A percentile compares a stretch with the other conserved stretches of the same genome.
Evolutionary conservation across 2,113 vertebrate species (phyloP).

Genomic region (Myiagra hebetior): DNA sequence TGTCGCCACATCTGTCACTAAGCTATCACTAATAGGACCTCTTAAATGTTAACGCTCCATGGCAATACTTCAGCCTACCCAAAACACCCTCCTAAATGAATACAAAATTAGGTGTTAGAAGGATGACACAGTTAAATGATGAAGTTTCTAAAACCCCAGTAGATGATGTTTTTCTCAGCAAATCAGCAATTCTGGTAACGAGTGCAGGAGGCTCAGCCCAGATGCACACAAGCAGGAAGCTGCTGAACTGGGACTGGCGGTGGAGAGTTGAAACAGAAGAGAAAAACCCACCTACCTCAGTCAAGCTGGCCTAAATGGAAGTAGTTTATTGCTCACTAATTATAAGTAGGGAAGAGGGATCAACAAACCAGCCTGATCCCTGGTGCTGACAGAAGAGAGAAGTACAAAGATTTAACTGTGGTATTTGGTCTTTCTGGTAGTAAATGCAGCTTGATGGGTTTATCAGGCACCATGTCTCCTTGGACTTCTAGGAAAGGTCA

Average conservation of each 20-base stretch:
- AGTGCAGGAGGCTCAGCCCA: not conserved
- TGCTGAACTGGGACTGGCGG: not conserved
- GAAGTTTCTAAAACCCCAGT: not conserved
- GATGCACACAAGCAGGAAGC: not conserved
- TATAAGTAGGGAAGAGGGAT: accelerated
- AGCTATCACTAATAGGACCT: not conserved
- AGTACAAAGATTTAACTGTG: not conserved
- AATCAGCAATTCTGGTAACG: not conserved
- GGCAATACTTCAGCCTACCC: not conserved
- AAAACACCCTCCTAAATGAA: not conserved
- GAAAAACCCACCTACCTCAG: not conserved
- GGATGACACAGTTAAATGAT: not conserved
- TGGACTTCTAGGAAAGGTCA: not conserved
- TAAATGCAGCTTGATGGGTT: not conserved
- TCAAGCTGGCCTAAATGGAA: not conserved
- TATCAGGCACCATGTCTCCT: not conserved
- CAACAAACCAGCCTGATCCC: not conserved
- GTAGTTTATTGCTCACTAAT: not conserved
- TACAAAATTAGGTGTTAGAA: not conserved
- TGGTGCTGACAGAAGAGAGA: not conserved
- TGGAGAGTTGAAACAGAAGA: not conserved
- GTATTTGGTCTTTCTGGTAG: not conserved
- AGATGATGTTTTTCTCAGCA: not conserved
- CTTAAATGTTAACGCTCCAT: not conserved
- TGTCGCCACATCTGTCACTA: accelerated